phyloP scores from a whole-genome alignment of 2,888 invertebrate genomes.

The Pyrrhosoma nymphula region DNA sequence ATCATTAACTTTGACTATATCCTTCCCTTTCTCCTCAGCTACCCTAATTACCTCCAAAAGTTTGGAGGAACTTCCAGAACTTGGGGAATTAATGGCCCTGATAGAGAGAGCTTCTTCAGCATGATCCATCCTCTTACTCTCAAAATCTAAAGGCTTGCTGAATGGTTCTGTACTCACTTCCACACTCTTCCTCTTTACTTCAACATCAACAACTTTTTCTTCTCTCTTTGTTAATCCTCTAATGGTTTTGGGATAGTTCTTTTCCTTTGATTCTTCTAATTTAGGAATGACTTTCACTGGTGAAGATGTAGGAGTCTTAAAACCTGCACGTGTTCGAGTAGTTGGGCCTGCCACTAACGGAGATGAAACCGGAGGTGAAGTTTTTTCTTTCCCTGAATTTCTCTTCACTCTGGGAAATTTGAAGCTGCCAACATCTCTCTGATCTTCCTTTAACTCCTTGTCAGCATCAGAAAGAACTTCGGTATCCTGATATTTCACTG shows the following conservation, averaged over 20 bases:
- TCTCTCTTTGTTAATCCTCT: neutral
- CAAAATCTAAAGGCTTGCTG: neutral
- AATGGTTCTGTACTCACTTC: constrained; percentile 54
- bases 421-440: constrained; percentile 29
- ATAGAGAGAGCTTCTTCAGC: constrained; percentile 26
- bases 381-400: constrained; percentile 35
- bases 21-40: constrained; percentile 38
- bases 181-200: constrained; percentile 8
- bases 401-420: constrained; percentile 30
- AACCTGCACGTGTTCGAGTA: constrained; percentile 21
- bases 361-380: neutral
- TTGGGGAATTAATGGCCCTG: neutral
- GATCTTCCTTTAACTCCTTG: neutral
- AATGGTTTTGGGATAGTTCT: neutral
- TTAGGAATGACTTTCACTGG: neutral
- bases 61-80: constrained; percentile 34
- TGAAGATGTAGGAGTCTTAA: neutral
- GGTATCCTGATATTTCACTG: neutral
- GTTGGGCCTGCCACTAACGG: constrained; percentile 23
- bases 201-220: neutral
- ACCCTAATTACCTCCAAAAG: constrained; percentile 45
- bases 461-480: neutral
- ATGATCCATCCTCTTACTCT: neutral
- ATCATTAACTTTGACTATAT: constrained; percentile 52
- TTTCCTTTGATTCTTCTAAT: neutral